Evolutionary conservation across 1,140 invertebrate genomes (phyloP).

Genomic region (Drosophila melanica): DNA sequence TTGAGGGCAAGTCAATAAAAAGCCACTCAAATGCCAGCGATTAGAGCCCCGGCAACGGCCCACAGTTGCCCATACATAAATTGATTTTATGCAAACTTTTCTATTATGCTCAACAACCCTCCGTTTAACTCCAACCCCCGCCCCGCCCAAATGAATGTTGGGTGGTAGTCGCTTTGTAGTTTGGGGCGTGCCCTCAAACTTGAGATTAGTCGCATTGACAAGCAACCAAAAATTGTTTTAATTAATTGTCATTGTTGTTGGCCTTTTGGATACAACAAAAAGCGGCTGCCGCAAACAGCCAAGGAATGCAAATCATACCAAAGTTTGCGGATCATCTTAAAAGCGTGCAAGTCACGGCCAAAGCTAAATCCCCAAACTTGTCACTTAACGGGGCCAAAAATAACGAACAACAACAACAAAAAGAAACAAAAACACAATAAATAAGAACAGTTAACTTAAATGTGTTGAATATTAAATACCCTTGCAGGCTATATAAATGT

Average conservation of each 20-base stretch:
- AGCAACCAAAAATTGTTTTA: slow-evolving; percentile 62
- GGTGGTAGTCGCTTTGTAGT: not conserved
- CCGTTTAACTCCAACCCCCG: not conserved
- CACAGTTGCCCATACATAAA: slow-evolving; percentile 48
- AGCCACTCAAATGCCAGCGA: slow-evolving; percentile 63
- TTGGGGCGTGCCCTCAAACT: slow-evolving; percentile 21
- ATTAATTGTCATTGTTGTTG: slow-evolving; percentile 76
- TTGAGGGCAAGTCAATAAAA: slow-evolving; percentile 66
- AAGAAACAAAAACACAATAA: not conserved
- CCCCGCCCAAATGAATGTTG: slow-evolving; percentile 1
- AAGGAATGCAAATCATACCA: slow-evolving; percentile 47
- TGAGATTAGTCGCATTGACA: slow-evolving; percentile 34
- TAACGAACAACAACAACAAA: not conserved
- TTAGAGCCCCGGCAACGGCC: slow-evolving; percentile 33
- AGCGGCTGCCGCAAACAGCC: slow-evolving; percentile 41
- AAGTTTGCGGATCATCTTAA: slow-evolving; percentile 53
- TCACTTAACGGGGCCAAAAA: slow-evolving; percentile 47
- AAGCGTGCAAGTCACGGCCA: slow-evolving; percentile 45
- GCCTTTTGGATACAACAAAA: slow-evolving; percentile 51
- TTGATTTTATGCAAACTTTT: slow-evolving; percentile 78
- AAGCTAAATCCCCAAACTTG: slow-evolving; percentile 58
- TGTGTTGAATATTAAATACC: too few relatives aligned
- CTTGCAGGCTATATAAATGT: too few relatives aligned
- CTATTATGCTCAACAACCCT: slow-evolving; percentile 36
- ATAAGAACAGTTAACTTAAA: too few relatives aligned